These are phyloP conservation scores for Microcebus lehilahytsara DNA, from an alignment of 2,113 vertebrate species.

Conservation along the genomic window DNA sequence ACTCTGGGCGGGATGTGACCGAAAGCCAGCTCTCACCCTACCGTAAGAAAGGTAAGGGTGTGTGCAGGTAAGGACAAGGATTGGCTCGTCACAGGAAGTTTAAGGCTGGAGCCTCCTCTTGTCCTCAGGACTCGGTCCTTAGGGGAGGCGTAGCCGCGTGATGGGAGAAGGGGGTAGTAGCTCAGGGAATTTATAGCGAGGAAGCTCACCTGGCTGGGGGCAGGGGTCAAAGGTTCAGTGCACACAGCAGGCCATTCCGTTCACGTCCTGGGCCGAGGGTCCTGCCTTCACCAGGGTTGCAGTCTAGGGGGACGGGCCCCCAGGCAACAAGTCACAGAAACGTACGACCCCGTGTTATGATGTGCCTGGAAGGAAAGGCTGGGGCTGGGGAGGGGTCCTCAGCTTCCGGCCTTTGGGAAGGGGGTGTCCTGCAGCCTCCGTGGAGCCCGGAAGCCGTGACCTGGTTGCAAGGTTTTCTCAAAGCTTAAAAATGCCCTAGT, in stretches of 20 bases:
- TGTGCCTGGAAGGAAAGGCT: background rate
- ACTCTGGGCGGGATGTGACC: background rate
- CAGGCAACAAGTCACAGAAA: background rate
- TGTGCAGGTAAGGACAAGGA: background rate
- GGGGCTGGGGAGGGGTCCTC: background rate
- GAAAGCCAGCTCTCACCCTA: background rate
- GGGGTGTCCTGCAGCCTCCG: background rate
- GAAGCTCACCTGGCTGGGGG: background rate
- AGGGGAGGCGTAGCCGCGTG: background rate
- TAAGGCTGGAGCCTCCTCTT: background rate
- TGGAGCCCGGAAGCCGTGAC: slow-evolving; percentile 41
- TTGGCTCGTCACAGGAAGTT: background rate
- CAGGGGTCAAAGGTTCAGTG: background rate
- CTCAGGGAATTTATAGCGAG: too few relatives aligned
- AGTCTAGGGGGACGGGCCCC: background rate
- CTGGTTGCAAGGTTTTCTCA: slow-evolving; percentile 64
- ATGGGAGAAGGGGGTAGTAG: fast-evolving
- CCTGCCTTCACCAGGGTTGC: background rate
- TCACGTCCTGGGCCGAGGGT: background rate
- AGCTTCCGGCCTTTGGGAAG: background rate
- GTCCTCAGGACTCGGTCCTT: background rate
- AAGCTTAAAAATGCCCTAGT: slow-evolving; percentile 65
- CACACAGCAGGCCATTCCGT: fast-evolving
- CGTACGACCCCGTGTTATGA: background rate
- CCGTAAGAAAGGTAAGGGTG: background rate